These are phyloP conservation scores for Exephanes ischioxanthus DNA, from an alignment of 2,888 invertebrate species.

Conservation along the genomic window DNA sequence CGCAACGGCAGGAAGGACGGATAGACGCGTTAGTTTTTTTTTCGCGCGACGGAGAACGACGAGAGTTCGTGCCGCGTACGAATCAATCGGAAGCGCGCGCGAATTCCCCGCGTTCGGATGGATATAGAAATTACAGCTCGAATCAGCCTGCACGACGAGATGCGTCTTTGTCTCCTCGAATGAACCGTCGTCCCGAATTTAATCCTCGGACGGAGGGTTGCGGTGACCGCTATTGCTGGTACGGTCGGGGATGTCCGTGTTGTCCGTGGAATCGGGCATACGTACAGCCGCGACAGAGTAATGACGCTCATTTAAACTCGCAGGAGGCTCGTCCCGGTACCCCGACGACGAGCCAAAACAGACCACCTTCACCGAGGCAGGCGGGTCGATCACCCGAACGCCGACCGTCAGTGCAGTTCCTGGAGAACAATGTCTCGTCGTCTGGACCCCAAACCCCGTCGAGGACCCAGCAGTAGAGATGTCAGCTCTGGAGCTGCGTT, in stretches of 20 bases:
- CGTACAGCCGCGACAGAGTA: not conserved
- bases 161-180: too few relatives aligned
- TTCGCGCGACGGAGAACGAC: not conserved
- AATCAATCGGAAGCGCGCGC: not conserved
- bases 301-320: not conserved
- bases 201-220: not conserved
- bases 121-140: too few relatives aligned
- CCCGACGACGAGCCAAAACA: not conserved
- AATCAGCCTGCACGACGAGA: not conserved
- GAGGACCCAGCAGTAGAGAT: slow-evolving; percentile 12
- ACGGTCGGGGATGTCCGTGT: too few relatives aligned
- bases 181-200: too few relatives aligned
- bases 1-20: too few relatives aligned
- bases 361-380: not conserved
- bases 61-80: not conserved
- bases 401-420: not conserved
- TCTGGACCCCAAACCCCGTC: not conserved
- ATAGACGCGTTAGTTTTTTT: not conserved
- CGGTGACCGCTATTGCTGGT: not conserved
- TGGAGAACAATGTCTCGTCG: not conserved
- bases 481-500: not conserved
- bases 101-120: not conserved
- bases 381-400: not conserved
- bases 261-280: too few relatives aligned
- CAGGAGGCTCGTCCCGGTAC: not conserved